Percentiles rank a stretch among this genome's conserved stretches.
phyloP scores from a whole-genome alignment of 2,797 vertebrate genomes.

The Gallirallus australis region DNA sequence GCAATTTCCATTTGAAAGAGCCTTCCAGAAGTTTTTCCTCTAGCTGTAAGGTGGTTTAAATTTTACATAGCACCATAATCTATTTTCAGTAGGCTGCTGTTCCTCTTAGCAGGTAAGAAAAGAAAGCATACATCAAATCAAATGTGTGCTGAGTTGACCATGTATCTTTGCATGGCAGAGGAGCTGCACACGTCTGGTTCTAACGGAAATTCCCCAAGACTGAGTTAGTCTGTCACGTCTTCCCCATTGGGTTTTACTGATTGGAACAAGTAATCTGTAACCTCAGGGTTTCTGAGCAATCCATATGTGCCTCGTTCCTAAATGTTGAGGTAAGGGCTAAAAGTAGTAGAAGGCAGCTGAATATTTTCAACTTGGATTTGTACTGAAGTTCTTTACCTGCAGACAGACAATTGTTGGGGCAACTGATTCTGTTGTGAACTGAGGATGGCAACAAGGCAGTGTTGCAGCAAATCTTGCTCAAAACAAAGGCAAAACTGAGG shows the following conservation, averaged over 20 bases:
- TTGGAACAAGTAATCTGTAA: background rate
- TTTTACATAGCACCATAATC: background rate
- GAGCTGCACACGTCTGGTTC: background rate
- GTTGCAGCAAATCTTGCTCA: background rate
- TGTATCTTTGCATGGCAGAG: background rate
- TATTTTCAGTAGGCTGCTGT: background rate
- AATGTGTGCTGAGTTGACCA: background rate
- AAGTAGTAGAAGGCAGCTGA: background rate
- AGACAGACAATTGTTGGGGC: background rate
- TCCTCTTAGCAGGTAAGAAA: background rate
- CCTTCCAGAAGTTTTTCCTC: background rate
- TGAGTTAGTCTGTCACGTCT: background rate
- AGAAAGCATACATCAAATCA: background rate
- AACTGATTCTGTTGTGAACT: background rate
- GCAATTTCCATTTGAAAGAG: background rate
- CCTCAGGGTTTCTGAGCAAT: background rate
- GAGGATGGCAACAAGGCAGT: background rate
- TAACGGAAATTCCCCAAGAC: background rate
- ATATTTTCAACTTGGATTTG: background rate
- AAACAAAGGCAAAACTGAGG: background rate
- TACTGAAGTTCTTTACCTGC: background rate
- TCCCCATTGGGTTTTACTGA: background rate
- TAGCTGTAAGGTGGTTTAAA: background rate
- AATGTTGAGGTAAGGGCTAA: background rate
- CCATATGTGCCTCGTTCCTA: background rate